Conservation (phyloP, 1,140 invertebrate genomes). For the Euglossa dilemma region DNA sequence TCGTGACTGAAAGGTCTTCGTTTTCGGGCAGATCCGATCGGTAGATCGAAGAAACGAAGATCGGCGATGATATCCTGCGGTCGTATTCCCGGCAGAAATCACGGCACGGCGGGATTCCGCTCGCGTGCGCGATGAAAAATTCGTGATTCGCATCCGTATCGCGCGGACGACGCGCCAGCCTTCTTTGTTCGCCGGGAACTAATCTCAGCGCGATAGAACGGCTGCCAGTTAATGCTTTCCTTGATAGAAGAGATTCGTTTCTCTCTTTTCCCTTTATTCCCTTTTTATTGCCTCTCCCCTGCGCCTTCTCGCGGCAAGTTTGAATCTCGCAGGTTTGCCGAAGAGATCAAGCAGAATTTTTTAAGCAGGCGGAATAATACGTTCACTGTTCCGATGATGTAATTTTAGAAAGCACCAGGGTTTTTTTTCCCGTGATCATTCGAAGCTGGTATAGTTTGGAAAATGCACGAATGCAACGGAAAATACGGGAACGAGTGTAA, state of each 20-base stretch:
- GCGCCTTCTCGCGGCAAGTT: too few relatives aligned
- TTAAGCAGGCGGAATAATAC: too few relatives aligned
- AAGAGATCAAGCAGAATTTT: too few relatives aligned
- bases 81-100: slow-evolving; percentile 43
- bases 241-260: not conserved
- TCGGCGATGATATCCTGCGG: slow-evolving; percentile 12
- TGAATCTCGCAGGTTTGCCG: too few relatives aligned
- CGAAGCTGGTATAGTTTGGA: too few relatives aligned
- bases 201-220: not conserved
- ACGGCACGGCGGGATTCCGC: not conserved
- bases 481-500: too few relatives aligned
- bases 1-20: not conserved
- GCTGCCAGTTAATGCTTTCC: not conserved
- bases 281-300: too few relatives aligned
- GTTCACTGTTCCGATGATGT: too few relatives aligned
- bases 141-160: slow-evolving; percentile 14
- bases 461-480: too few relatives aligned
- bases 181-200: not conserved
- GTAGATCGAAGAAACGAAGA: slow-evolving; percentile 6
- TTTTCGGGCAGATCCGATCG: not conserved
- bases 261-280: not conserved
- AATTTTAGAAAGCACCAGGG: too few relatives aligned
- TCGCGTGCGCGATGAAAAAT: slow-evolving; percentile 24
- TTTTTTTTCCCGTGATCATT: too few relatives aligned
- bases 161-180: too few relatives aligned